A percentile compares a stretch with the other conserved stretches of the same genome.
These are phyloP conservation scores for Oplegnathus fasciatus DNA, from an alignment of 2,113 vertebrate genomes.

Conservation along the genomic window DNA sequence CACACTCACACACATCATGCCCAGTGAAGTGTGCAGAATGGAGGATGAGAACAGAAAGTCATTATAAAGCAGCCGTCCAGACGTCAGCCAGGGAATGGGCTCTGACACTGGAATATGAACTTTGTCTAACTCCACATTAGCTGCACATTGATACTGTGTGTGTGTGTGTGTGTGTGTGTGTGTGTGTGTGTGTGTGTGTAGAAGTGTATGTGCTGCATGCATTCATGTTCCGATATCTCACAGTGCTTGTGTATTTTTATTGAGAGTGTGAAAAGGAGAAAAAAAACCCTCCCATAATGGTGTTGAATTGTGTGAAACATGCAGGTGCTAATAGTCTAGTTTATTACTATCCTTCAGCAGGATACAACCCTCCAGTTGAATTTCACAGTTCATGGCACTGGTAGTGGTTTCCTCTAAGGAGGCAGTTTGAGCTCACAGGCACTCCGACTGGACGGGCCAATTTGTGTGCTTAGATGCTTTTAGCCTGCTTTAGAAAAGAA, in stretches of 20 bases:
- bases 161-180: constrained; percentile 9
- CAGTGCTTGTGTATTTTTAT: neutral
- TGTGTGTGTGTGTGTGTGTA: neutral
- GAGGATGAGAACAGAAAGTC: constrained; percentile 70
- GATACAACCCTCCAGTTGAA: constrained; percentile 39
- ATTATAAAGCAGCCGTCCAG: constrained; percentile 57
- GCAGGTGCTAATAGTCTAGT: constrained; percentile 24
- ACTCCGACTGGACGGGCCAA: neutral
- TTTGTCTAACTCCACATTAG: constrained; percentile 58
- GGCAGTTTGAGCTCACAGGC: constrained; percentile 41
- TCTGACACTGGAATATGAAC: constrained; percentile 72
- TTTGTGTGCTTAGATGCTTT: constrained; percentile 34
- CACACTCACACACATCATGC: constrained; percentile 39
- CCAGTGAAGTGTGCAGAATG: constrained; percentile 64
- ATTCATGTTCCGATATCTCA: neutral
- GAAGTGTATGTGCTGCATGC: neutral
- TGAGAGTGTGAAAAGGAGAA: neutral
- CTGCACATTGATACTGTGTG: constrained; percentile 26
- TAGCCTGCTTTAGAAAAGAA: constrained; percentile 5
- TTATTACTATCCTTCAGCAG: constrained; percentile 42
- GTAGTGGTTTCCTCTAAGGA: constrained; percentile 49
- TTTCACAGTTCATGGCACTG: constrained; percentile 49
- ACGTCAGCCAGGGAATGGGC: constrained; percentile 28
- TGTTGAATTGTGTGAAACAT: too few relatives aligned
- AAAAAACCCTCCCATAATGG: constrained; percentile 1